Base-by-base conservation (phyloP, 2,888 invertebrate species). In the Isotomurus palustris region DNA sequence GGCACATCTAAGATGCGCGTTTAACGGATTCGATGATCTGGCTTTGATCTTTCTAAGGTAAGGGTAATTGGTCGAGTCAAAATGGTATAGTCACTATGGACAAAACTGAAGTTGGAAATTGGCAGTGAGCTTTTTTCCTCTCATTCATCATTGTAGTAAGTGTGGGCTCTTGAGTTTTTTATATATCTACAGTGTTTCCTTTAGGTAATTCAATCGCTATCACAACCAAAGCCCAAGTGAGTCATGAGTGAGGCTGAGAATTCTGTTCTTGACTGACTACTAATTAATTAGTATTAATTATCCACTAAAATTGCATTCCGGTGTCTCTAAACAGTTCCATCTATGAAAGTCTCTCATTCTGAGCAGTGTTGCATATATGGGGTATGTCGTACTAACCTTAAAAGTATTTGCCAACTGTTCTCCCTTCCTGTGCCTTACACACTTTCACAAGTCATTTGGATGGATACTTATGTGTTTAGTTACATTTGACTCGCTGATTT, bases 121-220 rank as follows among this genome's bases (percentile, higher is more conserved):
- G 56, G 56, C 56, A 56, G 56, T 56, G 56, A 56, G 56, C 56
- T 56, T 54, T 44, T 22, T 45, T 51, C 49, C 49, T n/a, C n/a
- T n/a, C n/a, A n/a, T n/a, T n/a, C n/a, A n/a, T n/a, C n/a, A n/a
- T n/a, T n/a, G 6, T 41, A 10, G 28, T 35, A n/a, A 10, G 24
- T 10, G 12, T 24, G 24, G 43, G 43, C 35, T 35, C 21, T 14
- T 19, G 29, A 35, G 49, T 49, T 24, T 35, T 24, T 49, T 28
- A 22, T 35, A 49, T 35, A 14, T 47, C 47, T 47, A 40, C 21
- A 43, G 21, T 17, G 43, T 32, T 32, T 32, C 14, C 14, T 32
- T 32, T 14, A 32, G 32, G 14, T 10, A 25, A 10, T 47, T 47
- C 27, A 47, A 50, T 12, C 27, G 24, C 50, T 50, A 50, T 50